These are phyloP conservation scores for Mungos mungo DNA, from an alignment of 2,113 vertebrate genomes.

Conservation along the genomic window DNA sequence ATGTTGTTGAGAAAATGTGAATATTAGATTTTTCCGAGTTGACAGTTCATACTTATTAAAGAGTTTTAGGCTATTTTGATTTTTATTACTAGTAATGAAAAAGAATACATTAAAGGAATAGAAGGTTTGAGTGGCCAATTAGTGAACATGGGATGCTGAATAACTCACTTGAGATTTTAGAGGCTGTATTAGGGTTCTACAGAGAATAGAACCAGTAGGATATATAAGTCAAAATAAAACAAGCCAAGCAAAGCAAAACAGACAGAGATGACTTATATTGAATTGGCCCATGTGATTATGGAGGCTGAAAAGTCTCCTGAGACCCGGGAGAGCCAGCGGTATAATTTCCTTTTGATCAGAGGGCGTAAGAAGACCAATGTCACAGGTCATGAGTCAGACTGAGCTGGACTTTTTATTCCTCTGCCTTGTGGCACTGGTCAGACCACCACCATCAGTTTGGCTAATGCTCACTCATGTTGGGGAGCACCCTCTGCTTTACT, in stretches of 20 bases:
- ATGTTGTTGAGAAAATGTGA: not conserved
- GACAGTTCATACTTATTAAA: not conserved
- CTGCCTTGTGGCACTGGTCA: not conserved
- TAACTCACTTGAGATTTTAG: not conserved
- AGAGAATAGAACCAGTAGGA: not conserved
- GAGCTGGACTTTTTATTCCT: not conserved
- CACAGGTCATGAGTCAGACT: too few relatives aligned
- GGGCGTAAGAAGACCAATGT: not conserved
- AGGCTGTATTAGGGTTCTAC: not conserved
- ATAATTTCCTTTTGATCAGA: not conserved
- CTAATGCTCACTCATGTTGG: not conserved
- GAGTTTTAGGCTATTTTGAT: not conserved
- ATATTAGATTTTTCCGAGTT: not conserved
- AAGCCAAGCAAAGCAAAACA: not conserved
- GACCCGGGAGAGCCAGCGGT: not conserved
- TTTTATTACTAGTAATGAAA: not conserved
- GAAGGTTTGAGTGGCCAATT: not conserved
- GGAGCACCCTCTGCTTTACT: not conserved
- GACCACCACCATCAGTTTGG: not conserved
- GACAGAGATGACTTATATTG: not conserved
- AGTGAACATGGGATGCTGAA: not conserved
- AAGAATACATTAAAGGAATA: not conserved
- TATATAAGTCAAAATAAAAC: not conserved
- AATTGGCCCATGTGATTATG: not conserved
- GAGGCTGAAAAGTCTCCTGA: not conserved